Base-by-base conservation (phyloP, 2,888 invertebrate genomes). In the Apamea sordens region DNA sequence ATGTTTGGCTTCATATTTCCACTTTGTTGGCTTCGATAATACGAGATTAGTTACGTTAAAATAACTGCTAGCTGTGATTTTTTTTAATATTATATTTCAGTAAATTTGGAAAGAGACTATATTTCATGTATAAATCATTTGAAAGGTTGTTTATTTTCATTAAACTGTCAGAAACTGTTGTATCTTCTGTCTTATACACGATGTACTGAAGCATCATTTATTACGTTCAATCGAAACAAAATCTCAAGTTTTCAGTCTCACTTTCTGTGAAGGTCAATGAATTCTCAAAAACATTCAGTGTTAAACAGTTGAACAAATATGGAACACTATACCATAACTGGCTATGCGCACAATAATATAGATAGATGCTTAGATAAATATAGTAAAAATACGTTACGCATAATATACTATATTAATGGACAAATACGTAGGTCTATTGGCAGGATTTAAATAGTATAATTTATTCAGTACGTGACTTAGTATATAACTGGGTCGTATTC, bases 1-100 rank as follows among this genome's bases (percentile, higher is more conserved):
- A 86, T 70, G 86, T 86, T 73, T 63, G 83, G 86, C 83, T 86
- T 84, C 78, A 86, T 86, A 76, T 75, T 75, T 11, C 63, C 63
- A 44, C 56, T 78, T 80, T 61, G 28, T 77, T 75, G 76, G 74
- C 65, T 74, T 76, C 87, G 28, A 70, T 79, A 83, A 68, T 79
- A 77, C 10, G 59, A 69, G 71, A 75, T 82, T 77, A 77, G 50
- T 59, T 71, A 71, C 70, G 61, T 56, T 65, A 61, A 76, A 63
- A 36, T 56, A 76, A 50, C n/a, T 63, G 41, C 36, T 61, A 21
- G n/a, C 50, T 76, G 21, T 67, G 56, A 73, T 71, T 86, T 86
- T 79, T 53, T 24, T n/a, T n/a, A 47, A 6, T 2, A 21, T 47
- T 28, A 21, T 36, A 36, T 67, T 77, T 67, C 24, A n/a, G 0